Evolutionary conservation across 2,113 vertebrate species (phyloP).

Genomic region (Myotis yumanensis): DNA sequence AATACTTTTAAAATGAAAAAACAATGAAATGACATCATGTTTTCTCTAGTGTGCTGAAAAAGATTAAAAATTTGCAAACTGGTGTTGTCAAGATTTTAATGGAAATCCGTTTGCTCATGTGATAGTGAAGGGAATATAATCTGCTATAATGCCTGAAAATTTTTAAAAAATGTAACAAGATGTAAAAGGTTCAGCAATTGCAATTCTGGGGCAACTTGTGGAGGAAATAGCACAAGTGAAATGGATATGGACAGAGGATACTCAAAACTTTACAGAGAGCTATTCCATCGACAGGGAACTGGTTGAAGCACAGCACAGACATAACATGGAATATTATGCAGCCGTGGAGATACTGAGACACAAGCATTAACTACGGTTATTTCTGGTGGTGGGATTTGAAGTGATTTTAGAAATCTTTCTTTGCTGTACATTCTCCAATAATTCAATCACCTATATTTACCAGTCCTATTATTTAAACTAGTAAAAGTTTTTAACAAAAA

Average conservation of each 20-base stretch:
- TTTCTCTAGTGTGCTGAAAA: background rate
- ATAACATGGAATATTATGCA: background rate
- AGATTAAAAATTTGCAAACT: background rate
- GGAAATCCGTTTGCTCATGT: background rate
- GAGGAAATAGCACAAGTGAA: background rate
- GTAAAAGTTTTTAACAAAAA: background rate
- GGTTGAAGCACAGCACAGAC: background rate
- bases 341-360: background rate
- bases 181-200: background rate
- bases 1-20: background rate
- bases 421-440: background rate
- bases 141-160: background rate
- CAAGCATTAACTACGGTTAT: background rate
- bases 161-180: background rate
- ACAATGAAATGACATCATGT: background rate
- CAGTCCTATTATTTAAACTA: background rate
- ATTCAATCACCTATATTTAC: background rate
- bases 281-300: accelerated
- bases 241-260: background rate
- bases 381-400: background rate
- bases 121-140: background rate
- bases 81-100: background rate
- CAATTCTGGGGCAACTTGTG: background rate
- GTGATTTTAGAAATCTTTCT: background rate
- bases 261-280: accelerated